Conservation (phyloP, 2,797 vertebrate genomes). For the Sebastes taczanowskii region DNA sequence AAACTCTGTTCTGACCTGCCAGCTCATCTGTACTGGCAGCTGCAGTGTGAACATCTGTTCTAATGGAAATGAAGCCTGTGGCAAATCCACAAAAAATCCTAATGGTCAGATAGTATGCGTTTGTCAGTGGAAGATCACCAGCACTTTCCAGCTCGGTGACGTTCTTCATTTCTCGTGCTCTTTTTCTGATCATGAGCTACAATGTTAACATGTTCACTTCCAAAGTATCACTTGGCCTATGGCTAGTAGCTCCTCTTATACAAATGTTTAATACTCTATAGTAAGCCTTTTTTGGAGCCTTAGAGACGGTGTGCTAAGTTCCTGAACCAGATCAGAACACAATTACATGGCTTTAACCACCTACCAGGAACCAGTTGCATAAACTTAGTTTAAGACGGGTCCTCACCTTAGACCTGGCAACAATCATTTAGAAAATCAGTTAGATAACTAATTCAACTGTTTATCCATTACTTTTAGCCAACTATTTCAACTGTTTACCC, state of each 20-base stretch:
- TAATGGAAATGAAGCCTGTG: background rate
- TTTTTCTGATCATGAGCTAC: background rate
- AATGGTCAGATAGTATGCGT: background rate
- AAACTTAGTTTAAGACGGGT: no score
- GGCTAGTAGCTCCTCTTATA: background rate
- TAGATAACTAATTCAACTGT: no score
- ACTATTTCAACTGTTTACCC: no score
- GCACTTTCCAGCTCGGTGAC: background rate
- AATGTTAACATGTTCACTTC: background rate
- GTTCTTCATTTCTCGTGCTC: background rate
- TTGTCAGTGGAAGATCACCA: background rate
- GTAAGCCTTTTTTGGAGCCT: background rate
- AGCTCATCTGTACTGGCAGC: background rate
- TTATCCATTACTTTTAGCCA: no score
- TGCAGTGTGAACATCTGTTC: background rate
- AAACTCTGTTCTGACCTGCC: background rate
- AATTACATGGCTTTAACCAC: rapidly evolving
- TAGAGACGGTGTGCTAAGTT: background rate
- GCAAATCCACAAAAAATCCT: background rate
- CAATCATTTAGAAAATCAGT: no score
- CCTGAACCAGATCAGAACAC: background rate
- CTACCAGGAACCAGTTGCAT: background rate
- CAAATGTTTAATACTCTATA: background rate
- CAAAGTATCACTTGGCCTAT: background rate
- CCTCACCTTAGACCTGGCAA: no score